These are phyloP conservation scores for Zootoca vivipara DNA, from an alignment of 2,113 vertebrate genomes.

Conservation along the genomic window DNA sequence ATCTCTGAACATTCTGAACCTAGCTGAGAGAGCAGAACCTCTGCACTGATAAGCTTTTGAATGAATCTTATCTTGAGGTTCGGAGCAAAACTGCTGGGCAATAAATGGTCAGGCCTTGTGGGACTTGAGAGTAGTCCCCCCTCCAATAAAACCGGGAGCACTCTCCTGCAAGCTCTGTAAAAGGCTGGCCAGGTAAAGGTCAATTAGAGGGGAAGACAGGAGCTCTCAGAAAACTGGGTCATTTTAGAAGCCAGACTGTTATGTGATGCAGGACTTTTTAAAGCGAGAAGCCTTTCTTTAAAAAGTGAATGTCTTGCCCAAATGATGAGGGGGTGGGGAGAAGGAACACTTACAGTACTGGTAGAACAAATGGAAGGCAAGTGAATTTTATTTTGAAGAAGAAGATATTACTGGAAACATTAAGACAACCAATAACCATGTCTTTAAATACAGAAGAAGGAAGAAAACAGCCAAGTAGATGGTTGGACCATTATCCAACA, in stretches of 20 bases:
- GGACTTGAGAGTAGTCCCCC: neutral
- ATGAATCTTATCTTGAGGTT: constrained; percentile 24
- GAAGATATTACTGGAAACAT: too few species aligned
- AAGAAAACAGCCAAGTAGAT: neutral
- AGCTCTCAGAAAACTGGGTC: neutral
- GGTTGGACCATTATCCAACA: neutral
- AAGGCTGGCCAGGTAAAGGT: constrained; percentile 4
- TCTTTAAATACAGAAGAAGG: neutral
- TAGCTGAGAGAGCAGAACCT: constrained; percentile 15
- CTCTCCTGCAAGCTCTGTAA: neutral
- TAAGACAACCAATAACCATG: neutral
- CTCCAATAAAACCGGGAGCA: neutral
- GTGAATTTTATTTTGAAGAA: neutral
- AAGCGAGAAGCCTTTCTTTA: neutral
- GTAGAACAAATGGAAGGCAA: neutral
- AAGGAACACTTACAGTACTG: neutral
- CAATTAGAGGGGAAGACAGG: neutral
- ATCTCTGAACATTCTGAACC: constrained; percentile 14
- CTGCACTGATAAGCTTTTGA: constrained; percentile 6
- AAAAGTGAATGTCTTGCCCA: neutral
- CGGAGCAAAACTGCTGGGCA: constrained; percentile 3
- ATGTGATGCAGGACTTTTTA: neutral
- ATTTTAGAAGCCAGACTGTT: constrained; percentile 19
- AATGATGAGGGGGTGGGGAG: neutral
- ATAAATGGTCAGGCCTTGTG: neutral